Conservation (phyloP, 2,888 invertebrate genomes). For the Melolontha melolontha region DNA sequence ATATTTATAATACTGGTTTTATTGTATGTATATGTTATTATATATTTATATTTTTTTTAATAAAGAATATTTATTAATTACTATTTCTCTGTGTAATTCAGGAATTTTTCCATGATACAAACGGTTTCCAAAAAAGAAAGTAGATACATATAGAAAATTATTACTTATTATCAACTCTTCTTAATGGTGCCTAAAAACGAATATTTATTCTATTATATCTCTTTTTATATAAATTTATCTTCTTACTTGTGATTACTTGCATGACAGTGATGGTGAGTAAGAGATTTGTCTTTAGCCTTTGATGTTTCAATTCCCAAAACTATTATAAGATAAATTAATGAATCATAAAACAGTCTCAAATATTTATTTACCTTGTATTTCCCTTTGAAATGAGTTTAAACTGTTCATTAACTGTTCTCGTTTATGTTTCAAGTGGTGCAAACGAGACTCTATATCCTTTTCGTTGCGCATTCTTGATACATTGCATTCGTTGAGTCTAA, state of each 20-base stretch:
- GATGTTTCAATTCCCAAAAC: slow-evolving; percentile 5
- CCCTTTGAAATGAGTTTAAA: slow-evolving; percentile 36
- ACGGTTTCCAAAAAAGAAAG: no score
- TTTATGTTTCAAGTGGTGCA: slow-evolving; percentile 35
- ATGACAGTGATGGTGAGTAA: background rate
- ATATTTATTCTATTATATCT: no score
- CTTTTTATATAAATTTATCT: background rate
- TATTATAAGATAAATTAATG: slow-evolving; percentile 1
- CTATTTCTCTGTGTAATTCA: no score
- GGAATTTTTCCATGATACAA: no score
- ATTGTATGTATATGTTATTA: no score
- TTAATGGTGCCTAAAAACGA: no score
- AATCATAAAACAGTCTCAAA: background rate
- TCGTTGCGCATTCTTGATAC: slow-evolving; percentile 8
- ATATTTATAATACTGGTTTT: no score
- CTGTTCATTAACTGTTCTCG: slow-evolving; percentile 40
- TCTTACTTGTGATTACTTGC: background rate
- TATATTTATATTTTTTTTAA: no score
- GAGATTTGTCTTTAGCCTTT: background rate
- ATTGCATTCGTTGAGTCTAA: slow-evolving; percentile 22
- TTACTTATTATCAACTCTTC: no score
- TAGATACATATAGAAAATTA: no score
- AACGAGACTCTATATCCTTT: slow-evolving; percentile 23
- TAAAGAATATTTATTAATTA: no score
- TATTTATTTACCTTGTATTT: slow-evolving; percentile 5